Percentiles rank a stretch among this genome's conserved stretches.
Conservation (phyloP, 1,140 invertebrate species). For the Zaprionus taronus region DNA sequence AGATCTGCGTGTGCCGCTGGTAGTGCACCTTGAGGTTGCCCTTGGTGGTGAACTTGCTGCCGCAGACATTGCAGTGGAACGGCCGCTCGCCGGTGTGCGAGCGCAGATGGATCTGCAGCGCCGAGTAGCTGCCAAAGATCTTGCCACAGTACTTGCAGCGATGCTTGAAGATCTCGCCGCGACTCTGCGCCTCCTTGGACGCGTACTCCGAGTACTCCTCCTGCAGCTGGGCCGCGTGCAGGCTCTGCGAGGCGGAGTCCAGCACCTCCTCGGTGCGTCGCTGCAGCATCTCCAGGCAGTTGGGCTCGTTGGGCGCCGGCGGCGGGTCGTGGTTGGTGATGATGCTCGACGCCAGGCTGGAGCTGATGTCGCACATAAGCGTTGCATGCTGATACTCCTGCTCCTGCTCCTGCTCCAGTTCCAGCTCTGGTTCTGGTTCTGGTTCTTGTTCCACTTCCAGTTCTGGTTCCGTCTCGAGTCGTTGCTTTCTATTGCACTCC, state of each 20-base stretch:
- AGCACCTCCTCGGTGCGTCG: constrained; percentile 95
- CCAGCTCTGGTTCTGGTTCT: not conserved
- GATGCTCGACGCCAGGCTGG: constrained; percentile 93
- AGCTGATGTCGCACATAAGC: constrained; percentile 84
- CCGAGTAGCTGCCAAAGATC: constrained; percentile 98
- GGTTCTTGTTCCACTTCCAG: not conserved
- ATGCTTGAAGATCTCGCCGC: constrained; percentile 96
- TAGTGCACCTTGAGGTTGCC: constrained; percentile 98
- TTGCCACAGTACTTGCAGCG: constrained; percentile 99
- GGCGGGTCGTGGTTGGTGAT: constrained; percentile 94
- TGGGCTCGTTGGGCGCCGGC: constrained; percentile 88
- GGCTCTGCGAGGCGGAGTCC: constrained; percentile 95
- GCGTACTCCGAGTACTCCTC: constrained; percentile 91
- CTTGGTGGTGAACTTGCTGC: constrained; percentile 98
- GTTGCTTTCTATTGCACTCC: constrained; percentile 39
- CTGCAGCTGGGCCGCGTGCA: constrained; percentile 93
- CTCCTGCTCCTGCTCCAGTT: constrained; percentile 16
- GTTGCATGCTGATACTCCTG: constrained; percentile 54
- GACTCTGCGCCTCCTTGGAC: constrained; percentile 86
- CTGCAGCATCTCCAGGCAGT: constrained; percentile 96
- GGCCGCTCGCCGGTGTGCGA: constrained; percentile 98
- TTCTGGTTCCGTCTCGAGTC: not conserved
- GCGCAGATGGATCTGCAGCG: constrained; percentile 97
- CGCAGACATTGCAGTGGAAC: constrained; percentile 99
- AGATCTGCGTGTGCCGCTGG: constrained; percentile 96